Conservation (phyloP, 2,797 vertebrate species). For the Crypturellus tataupa region DNA sequence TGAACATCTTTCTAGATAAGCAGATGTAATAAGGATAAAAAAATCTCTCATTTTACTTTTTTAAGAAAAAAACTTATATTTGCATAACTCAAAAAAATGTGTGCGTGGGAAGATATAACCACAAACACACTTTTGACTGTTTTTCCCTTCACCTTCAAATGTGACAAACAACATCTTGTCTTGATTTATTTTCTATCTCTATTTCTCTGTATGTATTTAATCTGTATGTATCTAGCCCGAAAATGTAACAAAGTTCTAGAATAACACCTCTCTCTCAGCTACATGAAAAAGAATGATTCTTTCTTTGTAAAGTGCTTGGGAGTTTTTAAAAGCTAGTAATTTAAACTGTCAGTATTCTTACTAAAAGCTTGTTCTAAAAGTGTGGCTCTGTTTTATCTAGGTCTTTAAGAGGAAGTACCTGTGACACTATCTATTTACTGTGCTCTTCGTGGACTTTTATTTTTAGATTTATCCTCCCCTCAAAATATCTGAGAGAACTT, state of each 20-base stretch:
- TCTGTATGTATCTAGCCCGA: not conserved
- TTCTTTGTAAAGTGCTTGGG: not conserved
- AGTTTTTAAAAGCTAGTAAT: not conserved
- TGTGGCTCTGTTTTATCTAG: conserved; percentile 33
- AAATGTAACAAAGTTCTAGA: not conserved
- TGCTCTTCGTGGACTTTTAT: conserved; percentile 23
- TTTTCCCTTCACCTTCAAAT: conserved; percentile 35
- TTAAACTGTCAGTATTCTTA: not conserved
- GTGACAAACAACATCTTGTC: not conserved
- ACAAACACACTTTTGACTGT: not conserved
- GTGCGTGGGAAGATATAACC: conserved; percentile 1
- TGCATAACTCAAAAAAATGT: not conserved
- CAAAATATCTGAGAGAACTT: not conserved
- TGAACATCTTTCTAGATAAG: not conserved
- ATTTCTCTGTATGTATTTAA: not conserved
- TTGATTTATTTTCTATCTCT: conserved; percentile 17
- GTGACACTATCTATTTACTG: conserved; percentile 15
- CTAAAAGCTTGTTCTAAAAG: not conserved
- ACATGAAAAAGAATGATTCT: not conserved
- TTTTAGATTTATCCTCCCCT: conserved; percentile 37
- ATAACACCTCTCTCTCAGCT: not conserved
- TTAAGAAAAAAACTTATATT: not conserved
- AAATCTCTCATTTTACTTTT: not conserved
- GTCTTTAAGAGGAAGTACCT: conserved; percentile 56
- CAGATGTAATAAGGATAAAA: not conserved